Evolutionary conservation across 2,113 vertebrate genomes (phyloP).

Genomic region (Chrysochloris asiatica): DNA sequence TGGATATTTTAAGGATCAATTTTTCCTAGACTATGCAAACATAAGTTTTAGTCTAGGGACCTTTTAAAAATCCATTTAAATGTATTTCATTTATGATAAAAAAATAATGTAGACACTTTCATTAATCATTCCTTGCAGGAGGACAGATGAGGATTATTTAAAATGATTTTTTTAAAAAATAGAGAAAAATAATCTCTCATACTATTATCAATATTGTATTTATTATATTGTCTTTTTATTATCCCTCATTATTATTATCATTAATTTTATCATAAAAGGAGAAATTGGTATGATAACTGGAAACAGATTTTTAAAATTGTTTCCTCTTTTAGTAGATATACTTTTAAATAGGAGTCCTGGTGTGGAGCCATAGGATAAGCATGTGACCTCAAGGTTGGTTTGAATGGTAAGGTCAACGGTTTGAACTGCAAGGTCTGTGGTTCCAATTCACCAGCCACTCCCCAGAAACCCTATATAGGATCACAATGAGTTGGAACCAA

Average conservation of each 20-base stretch:
- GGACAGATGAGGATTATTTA: background rate
- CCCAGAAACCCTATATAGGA: too few relatives aligned
- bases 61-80: background rate
- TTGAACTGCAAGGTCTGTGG: too few relatives aligned
- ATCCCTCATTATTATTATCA: background rate
- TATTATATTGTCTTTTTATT: background rate
- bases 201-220: background rate
- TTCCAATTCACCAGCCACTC: too few relatives aligned
- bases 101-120: background rate
- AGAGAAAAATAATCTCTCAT: background rate
- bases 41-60: background rate
- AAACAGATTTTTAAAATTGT: constrained; percentile 22
- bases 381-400: too few relatives aligned
- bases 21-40: background rate
- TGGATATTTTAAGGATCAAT: constrained; percentile 15
- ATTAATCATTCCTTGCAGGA: background rate
- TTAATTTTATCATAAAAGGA: constrained; percentile 13
- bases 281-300: background rate
- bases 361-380: too few relatives aligned
- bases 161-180: too few relatives aligned
- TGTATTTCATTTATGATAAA: background rate
- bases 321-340: background rate
- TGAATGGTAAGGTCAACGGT: too few relatives aligned
- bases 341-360: too few relatives aligned
- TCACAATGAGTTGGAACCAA: too few relatives aligned